Base-by-base conservation (phyloP, 2,797 vertebrate genomes). In the Sitta carolinensis region DNA sequence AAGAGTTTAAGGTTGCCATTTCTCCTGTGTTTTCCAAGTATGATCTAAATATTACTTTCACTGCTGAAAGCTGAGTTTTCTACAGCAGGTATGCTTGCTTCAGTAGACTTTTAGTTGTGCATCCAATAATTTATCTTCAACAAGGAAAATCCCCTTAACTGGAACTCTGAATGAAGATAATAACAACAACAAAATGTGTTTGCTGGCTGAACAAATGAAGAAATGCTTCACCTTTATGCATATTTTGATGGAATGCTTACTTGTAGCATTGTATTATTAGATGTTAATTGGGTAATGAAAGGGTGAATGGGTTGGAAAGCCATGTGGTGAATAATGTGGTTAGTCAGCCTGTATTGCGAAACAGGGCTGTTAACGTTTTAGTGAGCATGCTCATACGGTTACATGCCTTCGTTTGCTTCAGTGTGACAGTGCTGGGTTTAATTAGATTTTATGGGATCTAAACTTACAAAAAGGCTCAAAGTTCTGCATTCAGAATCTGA, bases 391-490 rank as follows among this genome's bases (percentile, higher is more conserved):
- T 96, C 84, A 9, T 38, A 69, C 48, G 68, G 64, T 84, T 91
- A 68, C 87, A 75, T 94, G 93, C 80, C 85, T 96, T 66, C 62
- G 1, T 93, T 88, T 93, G 58, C 79, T 87, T 94, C 87, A 89
- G 55, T 94, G 79, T 91, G 87, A 93, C 94, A 90, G 40, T 82
- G 69, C 87, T 94, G 91, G 88, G 67, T 96, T 96, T 96, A 95
- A 96, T 97, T 97, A 96, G 85, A 93, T 97, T 96, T 96, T 97
- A 95, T 95, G 93, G 89, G 68, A 89, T 87, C 85, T 94, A 95
- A 83, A 68, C 87, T 95, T 89, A 91, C 64, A 94, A 62, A 95
- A 94, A 94, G 57, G 93, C 92, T 96, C 89, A 91, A 94, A 95
- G 78, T 90, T 88, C 94, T 82, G 67, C 50, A 78, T 82, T 97